These are phyloP conservation scores for Glossophaga mutica DNA, from an alignment of 2,797 vertebrate genomes.

Conservation along the genomic window DNA sequence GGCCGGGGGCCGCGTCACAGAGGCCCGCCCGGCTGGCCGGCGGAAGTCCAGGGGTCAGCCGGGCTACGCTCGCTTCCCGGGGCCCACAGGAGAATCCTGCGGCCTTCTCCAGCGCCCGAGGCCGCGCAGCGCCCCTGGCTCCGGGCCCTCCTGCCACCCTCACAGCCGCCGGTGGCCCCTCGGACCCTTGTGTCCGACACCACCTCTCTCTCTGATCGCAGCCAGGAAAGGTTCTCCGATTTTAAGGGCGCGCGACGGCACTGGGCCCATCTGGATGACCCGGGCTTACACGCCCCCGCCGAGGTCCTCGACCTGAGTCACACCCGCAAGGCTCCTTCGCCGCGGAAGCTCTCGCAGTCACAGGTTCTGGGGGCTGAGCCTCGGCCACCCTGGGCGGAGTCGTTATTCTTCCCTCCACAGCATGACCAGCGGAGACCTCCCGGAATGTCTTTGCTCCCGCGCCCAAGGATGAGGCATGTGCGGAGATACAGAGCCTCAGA, in stretches of 20 bases:
- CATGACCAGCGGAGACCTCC: background rate
- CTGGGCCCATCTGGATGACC: background rate
- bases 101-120: background rate
- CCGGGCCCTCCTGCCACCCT: background rate
- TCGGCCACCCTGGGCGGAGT: background rate
- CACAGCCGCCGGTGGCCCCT: background rate
- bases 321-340: background rate
- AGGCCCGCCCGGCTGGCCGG: background rate
- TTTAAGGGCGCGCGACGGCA: background rate
- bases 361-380: background rate
- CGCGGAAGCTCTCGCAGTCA: background rate
- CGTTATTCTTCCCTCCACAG: background rate
- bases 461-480: fast-evolving
- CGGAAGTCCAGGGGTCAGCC: background rate
- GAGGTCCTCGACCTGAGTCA: background rate
- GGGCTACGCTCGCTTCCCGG: background rate
- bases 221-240: background rate
- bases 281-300: background rate
- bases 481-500: background rate
- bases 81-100: background rate
- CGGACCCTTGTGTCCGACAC: background rate
- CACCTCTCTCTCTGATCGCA: background rate
- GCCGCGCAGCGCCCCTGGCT: background rate
- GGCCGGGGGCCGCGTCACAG: too few species aligned
- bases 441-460: background rate